phyloP scores from a whole-genome alignment of 2,888 invertebrate genomes.

The Zaprionus bogoriensis region DNA sequence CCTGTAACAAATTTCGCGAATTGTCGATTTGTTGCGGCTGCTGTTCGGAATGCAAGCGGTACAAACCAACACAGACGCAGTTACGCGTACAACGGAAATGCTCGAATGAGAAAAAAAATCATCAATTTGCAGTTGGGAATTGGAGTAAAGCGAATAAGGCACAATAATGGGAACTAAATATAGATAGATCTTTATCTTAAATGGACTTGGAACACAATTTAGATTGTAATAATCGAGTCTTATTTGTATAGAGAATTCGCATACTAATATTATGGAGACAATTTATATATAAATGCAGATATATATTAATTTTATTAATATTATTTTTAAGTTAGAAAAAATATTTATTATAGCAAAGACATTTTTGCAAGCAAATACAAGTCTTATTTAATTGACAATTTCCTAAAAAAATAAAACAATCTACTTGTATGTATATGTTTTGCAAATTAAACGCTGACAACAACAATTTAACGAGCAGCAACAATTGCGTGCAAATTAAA shows the following conservation, averaged over 20 bases:
- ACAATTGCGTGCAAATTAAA: conserved; percentile 49
- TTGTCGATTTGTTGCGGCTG: conserved; percentile 36
- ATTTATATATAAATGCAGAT: too few relatives aligned
- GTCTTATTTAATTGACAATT: not conserved
- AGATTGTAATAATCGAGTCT: too few relatives aligned
- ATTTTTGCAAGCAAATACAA: not conserved
- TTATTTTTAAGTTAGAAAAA: not conserved
- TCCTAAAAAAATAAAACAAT: not conserved
- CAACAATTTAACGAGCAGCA: conserved; percentile 9
- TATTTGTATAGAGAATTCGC: too few relatives aligned
- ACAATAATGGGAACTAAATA: not conserved
- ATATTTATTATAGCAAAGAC: too few relatives aligned
- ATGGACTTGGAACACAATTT: not conserved
- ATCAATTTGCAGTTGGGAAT: conserved; percentile 2
- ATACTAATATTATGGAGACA: too few relatives aligned
- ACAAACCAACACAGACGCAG: not conserved
- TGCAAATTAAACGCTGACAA: not conserved
- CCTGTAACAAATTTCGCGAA: conserved; percentile 71
- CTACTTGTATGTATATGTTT: too few relatives aligned
- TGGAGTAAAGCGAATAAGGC: not conserved
- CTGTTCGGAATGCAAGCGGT: conserved; percentile 8
- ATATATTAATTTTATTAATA: too few relatives aligned
- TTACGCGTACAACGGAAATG: conserved; percentile 29
- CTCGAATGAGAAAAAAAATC: conserved; percentile 20
- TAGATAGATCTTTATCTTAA: not conserved